Percentiles rank a stretch among this genome's conserved stretches.
Evolutionary conservation across 2,888 invertebrate genomes (phyloP).

Genomic region (Orthosia gracilis): DNA sequence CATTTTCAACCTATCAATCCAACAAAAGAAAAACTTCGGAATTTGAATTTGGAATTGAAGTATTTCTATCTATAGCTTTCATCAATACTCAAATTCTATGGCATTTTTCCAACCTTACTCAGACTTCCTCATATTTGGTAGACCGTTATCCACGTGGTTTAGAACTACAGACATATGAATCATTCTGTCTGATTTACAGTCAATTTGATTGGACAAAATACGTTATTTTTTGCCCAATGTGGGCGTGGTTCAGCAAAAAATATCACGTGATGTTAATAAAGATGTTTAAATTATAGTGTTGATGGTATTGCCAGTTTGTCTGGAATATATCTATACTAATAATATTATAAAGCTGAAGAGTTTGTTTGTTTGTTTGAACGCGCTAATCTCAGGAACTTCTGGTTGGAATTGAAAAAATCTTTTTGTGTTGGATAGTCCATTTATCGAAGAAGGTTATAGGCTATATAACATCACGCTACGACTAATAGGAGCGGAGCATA

Average conservation of each 20-base stretch:
- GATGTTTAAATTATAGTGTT: constrained; percentile 34
- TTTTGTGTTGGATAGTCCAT: no score
- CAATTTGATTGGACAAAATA: constrained; percentile 16
- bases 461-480: no score
- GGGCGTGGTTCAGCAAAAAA: constrained; percentile 36
- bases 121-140: constrained; percentile 46
- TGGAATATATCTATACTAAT: constrained; percentile 10
- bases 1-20: no score
- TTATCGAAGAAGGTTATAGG: no score
- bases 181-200: constrained; percentile 23
- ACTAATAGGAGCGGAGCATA: no score
- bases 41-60: neutral
- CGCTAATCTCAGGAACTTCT: no score
- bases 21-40: no score
- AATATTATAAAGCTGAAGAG: no score
- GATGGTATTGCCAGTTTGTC: constrained; percentile 29
- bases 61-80: neutral
- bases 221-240: constrained; percentile 8
- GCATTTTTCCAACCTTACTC: constrained; percentile 41
- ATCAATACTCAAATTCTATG: constrained; percentile 9
- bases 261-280: constrained; percentile 1
- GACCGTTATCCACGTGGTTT: neutral
- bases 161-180: constrained; percentile 20
- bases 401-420: no score
- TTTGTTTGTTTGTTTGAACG: no score